These are phyloP conservation scores for Rhamphomyia laevipes DNA, from an alignment of 2,888 invertebrate genomes.

Conservation along the genomic window DNA sequence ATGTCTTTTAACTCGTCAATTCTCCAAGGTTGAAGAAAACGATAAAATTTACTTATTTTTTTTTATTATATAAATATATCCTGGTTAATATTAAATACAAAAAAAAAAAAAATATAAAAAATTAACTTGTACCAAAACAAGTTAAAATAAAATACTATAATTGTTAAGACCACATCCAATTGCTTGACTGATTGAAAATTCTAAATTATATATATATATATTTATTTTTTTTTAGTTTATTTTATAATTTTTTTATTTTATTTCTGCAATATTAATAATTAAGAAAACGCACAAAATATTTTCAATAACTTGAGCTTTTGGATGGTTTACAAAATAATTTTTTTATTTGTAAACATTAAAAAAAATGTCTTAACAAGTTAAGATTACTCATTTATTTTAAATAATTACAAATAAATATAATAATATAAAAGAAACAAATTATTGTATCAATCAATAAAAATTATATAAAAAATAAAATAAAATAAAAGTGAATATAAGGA, in stretches of 20 bases:
- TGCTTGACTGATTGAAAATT: constrained; percentile 37
- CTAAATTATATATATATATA: constrained; percentile 2
- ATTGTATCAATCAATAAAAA: background rate
- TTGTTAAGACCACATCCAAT: constrained; percentile 19
- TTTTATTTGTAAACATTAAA: background rate
- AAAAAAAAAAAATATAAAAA: no score
- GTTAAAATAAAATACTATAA: background rate
- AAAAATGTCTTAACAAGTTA: background rate
- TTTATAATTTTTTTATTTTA: background rate
- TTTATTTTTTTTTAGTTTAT: background rate
- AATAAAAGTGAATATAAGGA: background rate
- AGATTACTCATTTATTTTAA: no score
- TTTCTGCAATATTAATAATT: background rate
- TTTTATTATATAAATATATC: no score
- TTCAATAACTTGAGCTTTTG: constrained; percentile 1
- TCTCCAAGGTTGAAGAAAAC: no score
- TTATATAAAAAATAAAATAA: background rate
- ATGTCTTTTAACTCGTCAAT: no score
- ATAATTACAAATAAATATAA: background rate
- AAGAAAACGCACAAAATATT: background rate
- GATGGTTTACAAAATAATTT: background rate
- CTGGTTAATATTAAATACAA: no score
- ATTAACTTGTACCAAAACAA: background rate
- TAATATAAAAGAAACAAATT: background rate
- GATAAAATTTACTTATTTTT: no score